phyloP scores from a whole-genome alignment of 2,797 vertebrate genomes.

The Phrynocephalus forsythii region DNA sequence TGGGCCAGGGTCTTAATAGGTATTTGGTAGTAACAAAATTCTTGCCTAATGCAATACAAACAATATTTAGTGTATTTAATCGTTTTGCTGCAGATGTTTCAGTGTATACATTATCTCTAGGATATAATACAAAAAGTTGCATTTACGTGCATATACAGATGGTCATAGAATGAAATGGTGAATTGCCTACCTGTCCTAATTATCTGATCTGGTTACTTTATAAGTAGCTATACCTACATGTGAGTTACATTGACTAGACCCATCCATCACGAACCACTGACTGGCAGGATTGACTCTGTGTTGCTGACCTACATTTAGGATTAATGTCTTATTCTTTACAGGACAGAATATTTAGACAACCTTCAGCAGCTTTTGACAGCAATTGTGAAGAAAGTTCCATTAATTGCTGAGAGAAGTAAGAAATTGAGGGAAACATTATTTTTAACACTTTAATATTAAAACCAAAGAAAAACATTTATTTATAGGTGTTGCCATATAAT shows the following conservation, averaged over 20 bases:
- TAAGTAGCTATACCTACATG: background rate
- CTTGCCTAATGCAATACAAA: constrained; percentile 9
- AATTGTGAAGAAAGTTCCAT: constrained; percentile 93
- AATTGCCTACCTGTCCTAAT: background rate
- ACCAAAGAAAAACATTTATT: too few relatives aligned
- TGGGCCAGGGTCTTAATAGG: background rate
- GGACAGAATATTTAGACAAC: constrained; percentile 92
- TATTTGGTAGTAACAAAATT: fast-evolving
- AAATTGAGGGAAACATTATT: constrained; percentile 45
- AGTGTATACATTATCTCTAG: background rate
- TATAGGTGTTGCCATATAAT: background rate
- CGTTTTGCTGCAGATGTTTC: constrained; percentile 13
- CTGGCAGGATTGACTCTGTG: background rate
- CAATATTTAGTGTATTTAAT: background rate
- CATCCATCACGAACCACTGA: background rate
- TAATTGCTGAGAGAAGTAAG: constrained; percentile 95
- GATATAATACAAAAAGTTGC: background rate
- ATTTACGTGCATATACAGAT: background rate
- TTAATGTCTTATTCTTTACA: constrained; percentile 71
- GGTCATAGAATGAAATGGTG: background rate
- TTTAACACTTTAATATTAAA: background rate
- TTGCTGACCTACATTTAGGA: constrained; percentile 18
- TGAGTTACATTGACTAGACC: background rate
- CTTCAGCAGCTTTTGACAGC: constrained; percentile 93
- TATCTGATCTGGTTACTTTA: background rate